Evolutionary conservation across 2,888 invertebrate species (phyloP), one percentile per base, ranked within the genome.

Genomic region (Tinea trinotella): DNA sequence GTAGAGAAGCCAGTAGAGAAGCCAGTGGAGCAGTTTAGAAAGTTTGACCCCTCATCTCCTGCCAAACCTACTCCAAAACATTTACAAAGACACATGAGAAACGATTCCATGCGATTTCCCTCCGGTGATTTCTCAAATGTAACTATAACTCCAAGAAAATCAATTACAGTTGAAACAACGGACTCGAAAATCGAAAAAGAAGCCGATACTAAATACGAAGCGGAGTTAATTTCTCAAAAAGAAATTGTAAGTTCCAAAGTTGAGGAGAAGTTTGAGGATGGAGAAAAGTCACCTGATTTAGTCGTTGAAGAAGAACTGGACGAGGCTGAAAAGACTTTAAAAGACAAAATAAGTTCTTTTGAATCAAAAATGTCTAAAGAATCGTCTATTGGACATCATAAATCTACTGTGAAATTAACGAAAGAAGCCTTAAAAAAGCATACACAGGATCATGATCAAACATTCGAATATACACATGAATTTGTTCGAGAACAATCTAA

Each of bases 401-500:
- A 85, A 64, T 63, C 74, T 53, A 76, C 81, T 2, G 63, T 84
- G 0, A 87, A 87, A 63, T 64, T 87, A 57, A 87, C 87, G 3
- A 87, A 86, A 66, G 87, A 87, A 70, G 87, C 85, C 20, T 64
- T 87, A 44, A 86, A 85, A 61, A 86, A 83, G 60, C 87, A 86
- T 58, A 84, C 85, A 0, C 65, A 81, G 58, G 78, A 81, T 61
- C 85, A 86, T 61, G 84, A 83, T n/a, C 80, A 82, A 60, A 76
- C 77, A 2, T 67, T 78, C 55, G 86, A 87, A 65, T 87, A 87
- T 58, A 87, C 87, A 0, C 83, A 87, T 67, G 87, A 86, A 56
- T 87, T 87, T 64, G 79, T 87, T 0, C 71, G 83, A 65, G 86
- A 87, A 61, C 87, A 87, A 64, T 79, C 83, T 18, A 80, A 81